Evolutionary conservation across 1,140 invertebrate species (phyloP).

Genomic region (Philaenus spumarius): DNA sequence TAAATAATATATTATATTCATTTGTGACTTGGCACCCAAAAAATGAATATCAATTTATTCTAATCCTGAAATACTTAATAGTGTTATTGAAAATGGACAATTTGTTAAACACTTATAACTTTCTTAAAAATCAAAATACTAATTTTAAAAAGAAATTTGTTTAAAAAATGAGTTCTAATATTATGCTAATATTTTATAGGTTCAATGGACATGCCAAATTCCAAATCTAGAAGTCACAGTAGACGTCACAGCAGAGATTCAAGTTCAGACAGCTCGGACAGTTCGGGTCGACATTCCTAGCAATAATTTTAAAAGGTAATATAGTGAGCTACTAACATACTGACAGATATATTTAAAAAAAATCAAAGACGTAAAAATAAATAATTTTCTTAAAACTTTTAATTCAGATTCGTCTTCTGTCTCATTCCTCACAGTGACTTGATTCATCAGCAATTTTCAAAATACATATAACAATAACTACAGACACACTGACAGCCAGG

Average conservation of each 20-base stretch:
- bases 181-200: slow-evolving; percentile 8
- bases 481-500: too few species aligned
- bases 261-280: slow-evolving; percentile 11
- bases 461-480: too few species aligned
- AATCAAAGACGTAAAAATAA: background rate
- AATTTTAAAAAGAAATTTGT: too few species aligned
- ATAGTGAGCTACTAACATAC: too few species aligned
- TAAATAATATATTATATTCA: too few species aligned
- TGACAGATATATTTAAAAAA: slow-evolving; percentile 1
- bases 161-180: too few species aligned
- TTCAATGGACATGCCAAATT: slow-evolving; percentile 1
- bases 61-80: too few species aligned
- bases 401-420: background rate
- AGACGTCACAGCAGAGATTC: slow-evolving; percentile 8
- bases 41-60: too few species aligned
- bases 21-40: too few species aligned
- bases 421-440: background rate
- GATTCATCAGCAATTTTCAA: too few species aligned
- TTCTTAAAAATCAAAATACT: too few species aligned
- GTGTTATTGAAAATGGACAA: background rate
- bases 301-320: slow-evolving; percentile 14
- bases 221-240: slow-evolving; percentile 8
- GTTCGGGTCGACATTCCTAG: slow-evolving; percentile 20
- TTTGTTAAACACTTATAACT: background rate
- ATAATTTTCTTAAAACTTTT: background rate